phyloP scores from a whole-genome alignment of 1,140 invertebrate species.

The Drosophila navojoa region DNA sequence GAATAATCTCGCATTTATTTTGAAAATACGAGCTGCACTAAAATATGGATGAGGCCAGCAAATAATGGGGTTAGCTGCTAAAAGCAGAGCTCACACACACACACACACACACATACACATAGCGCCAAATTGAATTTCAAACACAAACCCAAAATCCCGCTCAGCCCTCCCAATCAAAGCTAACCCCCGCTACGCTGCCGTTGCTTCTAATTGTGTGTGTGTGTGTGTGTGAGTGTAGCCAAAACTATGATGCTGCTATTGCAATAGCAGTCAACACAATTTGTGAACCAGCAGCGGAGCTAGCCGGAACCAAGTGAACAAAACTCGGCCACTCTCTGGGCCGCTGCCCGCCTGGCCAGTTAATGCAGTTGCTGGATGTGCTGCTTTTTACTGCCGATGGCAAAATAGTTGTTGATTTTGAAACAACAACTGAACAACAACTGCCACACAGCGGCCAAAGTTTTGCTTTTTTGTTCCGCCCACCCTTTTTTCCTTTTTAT shows the following conservation, averaged over 20 bases:
- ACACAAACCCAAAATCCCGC: conserved; percentile 54
- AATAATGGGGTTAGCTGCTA: conserved; percentile 1
- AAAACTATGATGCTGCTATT: conserved; percentile 30
- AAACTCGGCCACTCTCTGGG: conserved; percentile 1
- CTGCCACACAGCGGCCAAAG: conserved; percentile 21
- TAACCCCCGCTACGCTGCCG: conserved; percentile 16
- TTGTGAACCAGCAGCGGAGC: too few species aligned
- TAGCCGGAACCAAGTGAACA: conserved; percentile 8
- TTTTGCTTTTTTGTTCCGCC: neutral
- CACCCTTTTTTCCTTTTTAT: conserved; percentile 41
- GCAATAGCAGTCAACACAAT: neutral
- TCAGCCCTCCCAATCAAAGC: conserved; percentile 64
- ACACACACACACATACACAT: conserved; percentile 5
- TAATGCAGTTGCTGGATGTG: conserved; percentile 56
- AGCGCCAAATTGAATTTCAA: conserved; percentile 72
- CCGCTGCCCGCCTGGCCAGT: conserved; percentile 41
- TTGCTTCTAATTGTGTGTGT: conserved; percentile 35
- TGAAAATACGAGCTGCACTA: conserved; percentile 22
- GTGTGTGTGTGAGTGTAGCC: conserved; percentile 11
- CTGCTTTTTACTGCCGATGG: conserved; percentile 44
- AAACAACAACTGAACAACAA: conserved; percentile 18
- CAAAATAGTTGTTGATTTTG: conserved; percentile 45
- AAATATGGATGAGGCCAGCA: neutral
- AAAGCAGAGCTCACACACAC: neutral
- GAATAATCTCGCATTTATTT: conserved; percentile 55